A percentile compares a stretch with the other conserved stretches of the same genome.
Evolutionary conservation across 2,888 invertebrate species (phyloP).

Genomic region (Lasiommata megera): DNA sequence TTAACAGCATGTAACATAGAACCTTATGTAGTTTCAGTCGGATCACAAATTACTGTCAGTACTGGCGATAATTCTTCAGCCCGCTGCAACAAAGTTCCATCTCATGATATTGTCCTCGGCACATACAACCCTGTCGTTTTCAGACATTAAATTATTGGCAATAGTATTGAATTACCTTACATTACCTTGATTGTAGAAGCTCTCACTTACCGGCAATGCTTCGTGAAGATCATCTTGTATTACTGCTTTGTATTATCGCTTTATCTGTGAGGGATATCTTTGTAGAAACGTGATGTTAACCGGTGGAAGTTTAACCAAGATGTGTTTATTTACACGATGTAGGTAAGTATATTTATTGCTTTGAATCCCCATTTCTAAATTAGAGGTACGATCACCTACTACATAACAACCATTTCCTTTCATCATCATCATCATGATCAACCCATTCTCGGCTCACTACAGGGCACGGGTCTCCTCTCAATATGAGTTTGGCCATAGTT

Average conservation of each 20-base stretch:
- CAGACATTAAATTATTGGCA: slow-evolving; percentile 15
- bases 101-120: neutral
- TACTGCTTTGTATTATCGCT: neutral
- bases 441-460: no score
- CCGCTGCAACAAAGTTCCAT: slow-evolving; percentile 2
- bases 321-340: slow-evolving; percentile 1
- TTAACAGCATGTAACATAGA: neutral
- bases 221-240: slow-evolving; percentile 13
- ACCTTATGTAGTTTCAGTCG: neutral
- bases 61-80: neutral
- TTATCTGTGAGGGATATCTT: neutral
- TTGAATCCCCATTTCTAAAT: no score
- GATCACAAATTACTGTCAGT: neutral
- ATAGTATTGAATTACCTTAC: slow-evolving; percentile 24
- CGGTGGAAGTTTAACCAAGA: neutral
- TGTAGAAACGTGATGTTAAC: neutral
- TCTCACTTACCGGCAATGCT: slow-evolving; percentile 12
- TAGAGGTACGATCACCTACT: no score
- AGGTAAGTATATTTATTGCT: neutral
- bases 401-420: no score
- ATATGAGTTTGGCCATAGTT: no score
- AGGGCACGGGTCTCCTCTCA: no score
- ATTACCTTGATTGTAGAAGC: slow-evolving; percentile 23
- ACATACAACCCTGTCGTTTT: slow-evolving; percentile 1
- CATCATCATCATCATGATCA: no score